Evolutionary conservation across 2,888 invertebrate genomes (phyloP).

Genomic region (Abrostola triplasia): DNA sequence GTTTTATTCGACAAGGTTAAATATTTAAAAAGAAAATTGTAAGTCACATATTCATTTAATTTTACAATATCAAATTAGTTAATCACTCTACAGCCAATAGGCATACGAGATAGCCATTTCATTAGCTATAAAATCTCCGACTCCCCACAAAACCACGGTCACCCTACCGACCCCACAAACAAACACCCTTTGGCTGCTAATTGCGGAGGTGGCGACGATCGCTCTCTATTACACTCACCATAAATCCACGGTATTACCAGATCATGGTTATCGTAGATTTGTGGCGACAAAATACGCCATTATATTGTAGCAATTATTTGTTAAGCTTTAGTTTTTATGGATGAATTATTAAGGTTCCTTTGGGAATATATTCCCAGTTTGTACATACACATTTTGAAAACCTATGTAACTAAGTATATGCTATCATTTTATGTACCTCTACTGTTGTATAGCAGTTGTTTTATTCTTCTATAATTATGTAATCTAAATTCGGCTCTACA

Average conservation of each 20-base stretch:
- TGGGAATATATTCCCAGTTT: background rate
- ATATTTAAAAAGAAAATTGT: no score
- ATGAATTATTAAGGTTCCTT: background rate
- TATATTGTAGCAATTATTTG: conserved; percentile 24
- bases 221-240: conserved; percentile 68
- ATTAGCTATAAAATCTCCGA: conserved; percentile 7
- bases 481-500: no score
- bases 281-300: conserved; percentile 28
- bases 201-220: conserved; percentile 76
- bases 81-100: no score
- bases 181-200: conserved; percentile 83
- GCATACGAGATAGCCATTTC: no score
- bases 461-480: no score
- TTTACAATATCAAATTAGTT: no score
- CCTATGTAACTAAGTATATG: no score
- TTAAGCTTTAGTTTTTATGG: conserved; percentile 13
- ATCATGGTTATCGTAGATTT: conserved; percentile 53
- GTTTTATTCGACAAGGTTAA: no score
- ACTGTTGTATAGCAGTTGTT: no score
- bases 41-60: no score
- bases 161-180: conserved; percentile 65
- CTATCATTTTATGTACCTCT: no score
- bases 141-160: conserved; percentile 39
- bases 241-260: conserved; percentile 67
- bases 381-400: no score